Conservation (phyloP, 2,888 invertebrate genomes). For the Liodrosophila aerea region DNA sequence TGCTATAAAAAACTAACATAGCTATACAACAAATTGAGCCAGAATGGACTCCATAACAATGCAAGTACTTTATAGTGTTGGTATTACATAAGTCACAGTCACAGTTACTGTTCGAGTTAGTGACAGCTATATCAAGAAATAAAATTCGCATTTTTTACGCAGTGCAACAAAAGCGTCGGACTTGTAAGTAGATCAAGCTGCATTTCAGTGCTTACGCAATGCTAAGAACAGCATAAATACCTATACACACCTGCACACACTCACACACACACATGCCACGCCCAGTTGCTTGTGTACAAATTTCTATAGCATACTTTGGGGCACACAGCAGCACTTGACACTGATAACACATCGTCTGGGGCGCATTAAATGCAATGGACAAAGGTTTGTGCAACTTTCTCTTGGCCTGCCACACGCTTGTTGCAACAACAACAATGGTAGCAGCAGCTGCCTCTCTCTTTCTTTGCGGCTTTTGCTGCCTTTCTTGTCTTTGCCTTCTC, state of each 20-base stretch:
- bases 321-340: slow-evolving; percentile 76
- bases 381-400: slow-evolving; percentile 41
- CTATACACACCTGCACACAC: neutral
- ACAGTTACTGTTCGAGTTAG: too few relatives aligned
- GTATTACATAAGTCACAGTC: too few relatives aligned
- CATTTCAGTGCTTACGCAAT: slow-evolving; percentile 30
- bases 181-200: slow-evolving; percentile 50
- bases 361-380: slow-evolving; percentile 65
- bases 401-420: slow-evolving; percentile 10
- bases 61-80: neutral
- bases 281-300: slow-evolving; percentile 34
- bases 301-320: slow-evolving; percentile 59
- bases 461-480: slow-evolving; percentile 9
- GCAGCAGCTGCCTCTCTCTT: neutral
- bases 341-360: slow-evolving; percentile 74
- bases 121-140: slow-evolving; percentile 11
- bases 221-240: slow-evolving; percentile 1
- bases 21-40: too few relatives aligned
- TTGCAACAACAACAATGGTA: slow-evolving; percentile 13
- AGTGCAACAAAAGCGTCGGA: neutral
- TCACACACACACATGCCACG: slow-evolving; percentile 17
- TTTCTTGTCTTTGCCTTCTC: slow-evolving; percentile 53
- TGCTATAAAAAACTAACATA: too few relatives aligned
- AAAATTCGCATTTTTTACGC: slow-evolving; percentile 10
- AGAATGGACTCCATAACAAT: too few relatives aligned